Evolutionary conservation across 1,140 invertebrate genomes (phyloP).

Genomic region (Bathynomus jamesi): DNA sequence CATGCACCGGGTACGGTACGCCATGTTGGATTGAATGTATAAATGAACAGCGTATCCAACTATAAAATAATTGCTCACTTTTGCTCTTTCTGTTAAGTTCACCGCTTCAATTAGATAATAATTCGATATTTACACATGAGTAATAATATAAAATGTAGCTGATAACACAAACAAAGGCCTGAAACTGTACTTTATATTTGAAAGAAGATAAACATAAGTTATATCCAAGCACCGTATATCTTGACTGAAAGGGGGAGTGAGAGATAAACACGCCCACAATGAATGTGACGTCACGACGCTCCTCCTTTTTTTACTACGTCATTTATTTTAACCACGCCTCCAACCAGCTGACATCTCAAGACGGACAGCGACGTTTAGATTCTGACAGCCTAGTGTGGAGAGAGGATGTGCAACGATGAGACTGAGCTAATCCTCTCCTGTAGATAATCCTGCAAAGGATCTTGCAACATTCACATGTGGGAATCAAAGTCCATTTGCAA

Average conservation of each 20-base stretch:
- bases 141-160: too few relatives aligned
- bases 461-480: neutral
- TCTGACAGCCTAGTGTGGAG: constrained; percentile 37
- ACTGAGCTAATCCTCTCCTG: constrained; percentile 23
- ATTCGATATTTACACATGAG: too few relatives aligned
- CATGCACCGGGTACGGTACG: constrained; percentile 35
- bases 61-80: neutral
- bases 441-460: constrained; percentile 27
- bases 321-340: constrained; percentile 27
- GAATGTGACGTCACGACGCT: constrained; percentile 21
- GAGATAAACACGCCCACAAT: constrained; percentile 13
- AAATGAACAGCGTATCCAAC: constrained; percentile 16
- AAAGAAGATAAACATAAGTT: too few relatives aligned
- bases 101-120: too few relatives aligned
- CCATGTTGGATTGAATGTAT: constrained; percentile 30
- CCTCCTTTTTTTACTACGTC: constrained; percentile 31
- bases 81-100: too few relatives aligned
- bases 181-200: too few relatives aligned
- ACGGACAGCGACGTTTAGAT: constrained; percentile 38
- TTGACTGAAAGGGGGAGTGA: constrained; percentile 21
- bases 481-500: neutral
- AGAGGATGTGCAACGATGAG: constrained; percentile 36
- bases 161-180: too few relatives aligned
- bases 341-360: constrained; percentile 36
- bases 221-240: constrained; percentile 30